These are phyloP conservation scores for Octonoba sinensis DNA, from an alignment of 2,888 invertebrate genomes.

Conservation along the genomic window DNA sequence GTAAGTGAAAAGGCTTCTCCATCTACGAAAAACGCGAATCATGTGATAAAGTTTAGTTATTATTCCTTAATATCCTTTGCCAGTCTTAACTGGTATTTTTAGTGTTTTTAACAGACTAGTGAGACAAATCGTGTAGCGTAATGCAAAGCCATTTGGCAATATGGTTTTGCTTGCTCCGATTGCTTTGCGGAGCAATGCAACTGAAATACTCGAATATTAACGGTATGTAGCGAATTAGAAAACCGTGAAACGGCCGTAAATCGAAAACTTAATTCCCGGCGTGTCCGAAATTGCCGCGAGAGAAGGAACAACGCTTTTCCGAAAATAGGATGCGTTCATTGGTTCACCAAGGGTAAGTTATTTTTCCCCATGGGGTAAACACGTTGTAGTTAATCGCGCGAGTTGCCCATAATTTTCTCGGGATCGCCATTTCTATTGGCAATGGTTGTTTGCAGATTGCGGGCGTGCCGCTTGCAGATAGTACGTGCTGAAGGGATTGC, in stretches of 20 bases:
- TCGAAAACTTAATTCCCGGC: constrained; percentile 41
- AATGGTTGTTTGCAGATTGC: not conserved
- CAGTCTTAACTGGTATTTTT: too few relatives aligned
- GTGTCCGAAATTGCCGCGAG: not conserved
- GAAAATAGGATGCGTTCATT: constrained; percentile 45
- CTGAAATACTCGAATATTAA: too few relatives aligned
- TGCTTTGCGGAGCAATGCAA: too few relatives aligned
- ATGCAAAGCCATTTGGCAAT: too few relatives aligned
- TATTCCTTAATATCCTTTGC: too few relatives aligned
- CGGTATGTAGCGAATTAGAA: too few relatives aligned
- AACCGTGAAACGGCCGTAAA: constrained; percentile 20
- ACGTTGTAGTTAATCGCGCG: constrained; percentile 22
- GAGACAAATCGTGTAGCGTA: too few relatives aligned
- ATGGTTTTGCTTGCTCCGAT: too few relatives aligned
- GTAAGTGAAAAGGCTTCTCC: too few relatives aligned
- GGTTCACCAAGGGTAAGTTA: constrained; percentile 20
- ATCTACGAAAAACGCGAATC: too few relatives aligned
- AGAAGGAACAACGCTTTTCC: not conserved
- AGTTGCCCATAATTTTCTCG: not conserved
- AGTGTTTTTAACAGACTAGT: too few relatives aligned
- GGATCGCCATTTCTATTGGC: constrained; percentile 2
- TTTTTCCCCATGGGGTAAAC: constrained; percentile 28
- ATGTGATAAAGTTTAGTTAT: too few relatives aligned
- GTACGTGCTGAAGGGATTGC: not conserved
- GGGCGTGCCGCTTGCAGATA: not conserved